Percentiles rank a stretch among this genome's conserved stretches.
These are phyloP conservation scores for Tenodera sinensis DNA, from an alignment of 2,888 invertebrate species.

Conservation along the genomic window DNA sequence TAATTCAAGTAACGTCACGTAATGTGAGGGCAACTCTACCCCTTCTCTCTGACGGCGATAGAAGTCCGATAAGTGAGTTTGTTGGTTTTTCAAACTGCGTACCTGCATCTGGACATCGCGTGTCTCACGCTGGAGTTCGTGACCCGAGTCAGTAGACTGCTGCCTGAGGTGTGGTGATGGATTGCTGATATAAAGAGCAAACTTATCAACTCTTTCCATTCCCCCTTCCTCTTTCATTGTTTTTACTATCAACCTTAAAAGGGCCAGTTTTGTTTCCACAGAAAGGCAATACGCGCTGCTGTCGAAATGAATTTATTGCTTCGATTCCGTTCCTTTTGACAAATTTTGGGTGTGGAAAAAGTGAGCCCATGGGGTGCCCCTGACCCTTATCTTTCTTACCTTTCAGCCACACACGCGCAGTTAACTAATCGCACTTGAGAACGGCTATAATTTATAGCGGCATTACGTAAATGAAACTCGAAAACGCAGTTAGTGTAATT, in stretches of 20 bases:
- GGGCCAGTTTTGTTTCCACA: neutral
- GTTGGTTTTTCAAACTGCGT: neutral
- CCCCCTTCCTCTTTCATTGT: neutral
- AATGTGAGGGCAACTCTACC: neutral
- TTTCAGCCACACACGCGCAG: neutral
- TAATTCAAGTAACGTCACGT: neutral
- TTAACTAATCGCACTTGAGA: neutral
- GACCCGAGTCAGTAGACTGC: neutral
- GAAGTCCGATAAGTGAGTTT: neutral
- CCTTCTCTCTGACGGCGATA: neutral
- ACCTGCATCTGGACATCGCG: neutral
- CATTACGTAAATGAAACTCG: neutral
- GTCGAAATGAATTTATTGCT: neutral
- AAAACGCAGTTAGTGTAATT: neutral
- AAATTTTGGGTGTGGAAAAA: neutral
- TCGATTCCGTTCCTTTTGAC: neutral
- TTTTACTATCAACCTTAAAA: neutral
- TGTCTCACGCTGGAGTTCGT: neutral
- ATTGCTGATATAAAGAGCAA: constrained; percentile 7
- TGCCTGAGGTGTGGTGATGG: constrained; percentile 10
- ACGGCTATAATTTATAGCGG: neutral
- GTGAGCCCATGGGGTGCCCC: no score
- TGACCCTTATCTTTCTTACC: neutral
- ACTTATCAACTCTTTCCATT: neutral
- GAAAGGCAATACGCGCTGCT: neutral